phyloP scores from a whole-genome alignment of 2,113 vertebrate genomes.

The Dromaius novaehollandiae region DNA sequence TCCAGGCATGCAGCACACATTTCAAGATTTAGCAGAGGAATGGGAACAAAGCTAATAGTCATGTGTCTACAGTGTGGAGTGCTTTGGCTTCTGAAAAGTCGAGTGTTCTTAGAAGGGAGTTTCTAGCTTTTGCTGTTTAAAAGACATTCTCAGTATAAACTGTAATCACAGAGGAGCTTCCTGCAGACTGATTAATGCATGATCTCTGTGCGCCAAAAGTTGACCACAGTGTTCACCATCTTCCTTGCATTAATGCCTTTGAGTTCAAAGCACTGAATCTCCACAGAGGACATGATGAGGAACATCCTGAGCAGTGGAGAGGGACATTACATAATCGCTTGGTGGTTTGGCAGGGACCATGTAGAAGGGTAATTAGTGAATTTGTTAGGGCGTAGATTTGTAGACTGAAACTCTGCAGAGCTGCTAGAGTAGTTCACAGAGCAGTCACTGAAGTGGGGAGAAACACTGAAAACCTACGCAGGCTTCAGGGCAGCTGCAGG shows the following conservation, averaged over 20 bases:
- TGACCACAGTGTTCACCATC: neutral
- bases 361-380: neutral
- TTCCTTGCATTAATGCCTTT: neutral
- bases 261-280: neutral
- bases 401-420: neutral
- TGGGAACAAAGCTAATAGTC: neutral
- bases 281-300: neutral
- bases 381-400: neutral
- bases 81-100: neutral
- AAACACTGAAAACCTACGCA: neutral
- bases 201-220: neutral
- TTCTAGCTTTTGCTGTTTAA: neutral
- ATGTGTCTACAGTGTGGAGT: neutral
- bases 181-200: neutral
- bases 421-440: neutral
- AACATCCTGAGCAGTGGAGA: neutral
- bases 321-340: neutral
- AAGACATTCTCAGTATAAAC: neutral
- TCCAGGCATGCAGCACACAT: neutral
- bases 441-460: neutral
- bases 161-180: neutral
- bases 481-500: neutral
- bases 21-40: neutral
- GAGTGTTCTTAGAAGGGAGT: neutral
- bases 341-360: neutral